These are phyloP conservation scores for Clupea harengus DNA, from an alignment of 2,113 vertebrate genomes.

Conservation along the genomic window DNA sequence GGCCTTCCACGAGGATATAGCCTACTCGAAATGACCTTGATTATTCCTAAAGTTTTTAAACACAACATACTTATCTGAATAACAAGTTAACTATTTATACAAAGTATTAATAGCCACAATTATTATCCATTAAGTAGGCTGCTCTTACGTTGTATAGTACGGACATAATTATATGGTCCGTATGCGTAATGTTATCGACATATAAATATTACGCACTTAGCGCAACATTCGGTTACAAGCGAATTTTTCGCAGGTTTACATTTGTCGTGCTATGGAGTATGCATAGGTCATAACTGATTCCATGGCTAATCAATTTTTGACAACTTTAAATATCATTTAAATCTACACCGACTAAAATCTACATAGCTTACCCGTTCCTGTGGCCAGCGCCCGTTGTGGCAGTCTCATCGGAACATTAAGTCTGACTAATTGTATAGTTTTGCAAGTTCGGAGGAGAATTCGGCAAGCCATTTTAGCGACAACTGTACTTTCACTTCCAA, in stretches of 20 bases:
- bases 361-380: slow-evolving; percentile 46
- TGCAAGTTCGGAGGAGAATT: slow-evolving; percentile 56
- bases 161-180: not conserved
- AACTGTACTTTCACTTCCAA: slow-evolving; percentile 1
- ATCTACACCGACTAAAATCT: not conserved
- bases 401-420: slow-evolving; percentile 2
- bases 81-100: not conserved
- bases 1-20: slow-evolving; percentile 43
- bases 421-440: slow-evolving; percentile 38
- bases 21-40: slow-evolving; percentile 65
- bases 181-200: not conserved
- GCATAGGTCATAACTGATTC: not conserved
- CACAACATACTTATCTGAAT: not conserved
- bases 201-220: not conserved
- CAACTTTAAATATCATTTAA: not conserved
- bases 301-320: not conserved
- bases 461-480: slow-evolving; percentile 58
- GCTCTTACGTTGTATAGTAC: not conserved
- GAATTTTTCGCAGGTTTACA: not conserved
- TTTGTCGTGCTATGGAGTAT: not conserved
- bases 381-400: slow-evolving; percentile 46
- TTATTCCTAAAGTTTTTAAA: slow-evolving; percentile 5
- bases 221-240: not conserved
- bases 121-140: not conserved
- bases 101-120: not conserved